A percentile compares a stretch with the other conserved stretches of the same genome.
These are phyloP conservation scores for Aphaenogaster ashmeadi DNA, from an alignment of 1,140 invertebrate genomes.

Conservation along the genomic window DNA sequence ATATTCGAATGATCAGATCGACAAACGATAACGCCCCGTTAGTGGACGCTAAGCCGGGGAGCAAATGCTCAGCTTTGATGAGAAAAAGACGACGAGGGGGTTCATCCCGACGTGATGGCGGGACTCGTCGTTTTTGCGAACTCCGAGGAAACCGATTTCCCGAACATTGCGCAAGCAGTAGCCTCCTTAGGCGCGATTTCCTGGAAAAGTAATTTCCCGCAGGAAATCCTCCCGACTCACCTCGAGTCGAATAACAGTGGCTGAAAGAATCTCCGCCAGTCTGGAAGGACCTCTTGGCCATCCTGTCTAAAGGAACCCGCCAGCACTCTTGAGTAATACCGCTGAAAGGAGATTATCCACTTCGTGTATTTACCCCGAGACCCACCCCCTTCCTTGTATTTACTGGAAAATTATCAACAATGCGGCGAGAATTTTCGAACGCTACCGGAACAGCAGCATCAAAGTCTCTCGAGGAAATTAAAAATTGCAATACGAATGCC, in stretches of 20 bases:
- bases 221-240: constrained; percentile 78
- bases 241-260: constrained; percentile 76
- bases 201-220: constrained; percentile 79
- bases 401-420: constrained; percentile 60
- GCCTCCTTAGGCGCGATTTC: constrained; percentile 69
- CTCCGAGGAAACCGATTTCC: constrained; percentile 56
- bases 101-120: constrained; percentile 43
- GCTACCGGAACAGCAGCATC: not conserved
- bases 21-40: constrained; percentile 43
- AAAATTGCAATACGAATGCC: constrained; percentile 13
- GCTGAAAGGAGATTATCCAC: constrained; percentile 62
- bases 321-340: constrained; percentile 45
- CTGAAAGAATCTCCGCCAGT: constrained; percentile 71
- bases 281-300: constrained; percentile 61
- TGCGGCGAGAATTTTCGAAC: constrained; percentile 12
- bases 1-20: constrained; percentile 48
- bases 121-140: constrained; percentile 49
- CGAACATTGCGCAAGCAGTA: constrained; percentile 63
- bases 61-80: constrained; percentile 57
- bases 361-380: constrained; percentile 45
- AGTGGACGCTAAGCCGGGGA: constrained; percentile 35
- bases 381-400: not conserved
- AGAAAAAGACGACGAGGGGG: constrained; percentile 51
- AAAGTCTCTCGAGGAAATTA: not conserved
- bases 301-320: constrained; percentile 56